Evolutionary conservation across 1,140 invertebrate species (phyloP).

Genomic region (Zaprionus taronus): DNA sequence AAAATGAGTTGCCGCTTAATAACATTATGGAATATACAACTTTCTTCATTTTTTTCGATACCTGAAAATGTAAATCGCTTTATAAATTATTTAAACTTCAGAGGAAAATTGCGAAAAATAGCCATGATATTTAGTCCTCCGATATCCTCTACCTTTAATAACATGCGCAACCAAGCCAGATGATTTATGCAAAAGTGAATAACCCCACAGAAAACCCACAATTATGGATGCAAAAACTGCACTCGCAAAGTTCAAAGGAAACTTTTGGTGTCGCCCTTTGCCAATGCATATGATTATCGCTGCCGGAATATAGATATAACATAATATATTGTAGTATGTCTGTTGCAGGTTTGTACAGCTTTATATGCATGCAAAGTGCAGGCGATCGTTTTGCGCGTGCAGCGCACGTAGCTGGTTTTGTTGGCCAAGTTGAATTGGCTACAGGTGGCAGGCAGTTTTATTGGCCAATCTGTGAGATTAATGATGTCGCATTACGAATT

Average conservation of each 20-base stretch:
- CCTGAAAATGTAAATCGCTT: no score
- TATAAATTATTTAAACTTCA: no score
- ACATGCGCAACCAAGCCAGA: background rate
- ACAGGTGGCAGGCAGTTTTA: slow-evolving; percentile 51
- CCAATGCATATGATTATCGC: background rate
- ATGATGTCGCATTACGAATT: slow-evolving; percentile 50
- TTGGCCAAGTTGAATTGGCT: slow-evolving; percentile 46
- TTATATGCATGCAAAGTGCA: background rate
- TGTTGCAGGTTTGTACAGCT: background rate
- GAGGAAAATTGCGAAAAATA: no score
- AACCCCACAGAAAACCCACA: background rate
- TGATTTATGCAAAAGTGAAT: background rate
- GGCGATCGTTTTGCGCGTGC: slow-evolving; percentile 50
- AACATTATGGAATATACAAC: no score
- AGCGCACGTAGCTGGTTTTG: slow-evolving; percentile 36
- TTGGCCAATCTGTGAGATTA: slow-evolving; percentile 60
- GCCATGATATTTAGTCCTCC: no score
- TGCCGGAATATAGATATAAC: background rate
- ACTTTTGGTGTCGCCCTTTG: background rate
- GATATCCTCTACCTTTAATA: no score
- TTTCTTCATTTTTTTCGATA: no score
- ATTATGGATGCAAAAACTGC: slow-evolving; percentile 4
- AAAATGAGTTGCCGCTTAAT: no score
- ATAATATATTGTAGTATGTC: background rate
- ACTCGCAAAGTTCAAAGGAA: background rate